A percentile compares a stretch with the other conserved stretches of the same genome.
Evolutionary conservation across 2,888 invertebrate species (phyloP).

Genomic region (Magallana nippona): DNA sequence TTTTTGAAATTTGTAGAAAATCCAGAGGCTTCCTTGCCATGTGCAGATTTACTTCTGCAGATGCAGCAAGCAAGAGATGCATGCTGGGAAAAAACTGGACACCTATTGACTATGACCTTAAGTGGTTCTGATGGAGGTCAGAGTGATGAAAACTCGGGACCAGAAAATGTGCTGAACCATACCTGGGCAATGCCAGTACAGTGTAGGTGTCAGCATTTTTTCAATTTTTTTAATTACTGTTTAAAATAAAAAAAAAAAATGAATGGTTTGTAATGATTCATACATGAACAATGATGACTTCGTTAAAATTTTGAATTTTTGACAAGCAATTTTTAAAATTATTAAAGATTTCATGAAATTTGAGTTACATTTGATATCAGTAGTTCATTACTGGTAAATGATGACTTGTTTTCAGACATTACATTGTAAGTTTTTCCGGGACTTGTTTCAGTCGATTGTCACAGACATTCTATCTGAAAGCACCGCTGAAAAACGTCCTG

Average conservation of each 20-base stretch:
- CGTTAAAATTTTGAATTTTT: too few relatives aligned
- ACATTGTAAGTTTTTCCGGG: constrained; percentile 6
- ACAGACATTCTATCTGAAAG: not conserved
- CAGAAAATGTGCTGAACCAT: constrained; percentile 69
- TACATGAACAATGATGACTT: too few relatives aligned
- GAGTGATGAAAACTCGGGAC: constrained; percentile 69
- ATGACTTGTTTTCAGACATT: not conserved
- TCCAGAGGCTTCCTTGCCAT: constrained; percentile 63
- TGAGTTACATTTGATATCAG: not conserved
- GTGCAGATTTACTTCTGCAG: constrained; percentile 67
- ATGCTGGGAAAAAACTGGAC: constrained; percentile 75
- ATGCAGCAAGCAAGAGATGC: constrained; percentile 69
- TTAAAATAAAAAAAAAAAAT: too few relatives aligned
- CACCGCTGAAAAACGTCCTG: not conserved
- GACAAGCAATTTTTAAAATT: too few relatives aligned
- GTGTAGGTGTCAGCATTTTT: constrained; percentile 32
- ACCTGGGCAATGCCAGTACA: constrained; percentile 61
- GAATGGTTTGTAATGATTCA: too few relatives aligned
- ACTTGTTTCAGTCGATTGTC: constrained; percentile 17
- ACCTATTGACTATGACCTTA: constrained; percentile 64
- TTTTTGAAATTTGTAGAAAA: constrained; percentile 57
- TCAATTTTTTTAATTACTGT: too few relatives aligned
- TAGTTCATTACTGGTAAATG: not conserved
- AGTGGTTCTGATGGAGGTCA: constrained; percentile 76
- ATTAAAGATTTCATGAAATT: not conserved